Evolutionary conservation across 2,797 vertebrate genomes (phyloP).

Genomic region (Chaetophractus vellerosus): DNA sequence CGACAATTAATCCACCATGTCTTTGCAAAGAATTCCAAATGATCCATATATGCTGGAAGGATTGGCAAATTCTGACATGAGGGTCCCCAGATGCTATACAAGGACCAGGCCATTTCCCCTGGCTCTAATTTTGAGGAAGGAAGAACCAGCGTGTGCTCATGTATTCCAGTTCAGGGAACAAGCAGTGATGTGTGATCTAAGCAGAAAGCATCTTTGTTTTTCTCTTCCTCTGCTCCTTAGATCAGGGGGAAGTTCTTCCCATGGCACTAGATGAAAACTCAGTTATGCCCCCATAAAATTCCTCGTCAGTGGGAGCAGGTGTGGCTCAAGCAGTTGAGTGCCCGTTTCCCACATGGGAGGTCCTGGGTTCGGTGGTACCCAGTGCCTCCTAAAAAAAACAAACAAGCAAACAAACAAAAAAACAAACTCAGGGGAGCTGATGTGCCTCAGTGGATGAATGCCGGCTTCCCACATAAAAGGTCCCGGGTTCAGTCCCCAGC

Average conservation of each 20-base stretch:
- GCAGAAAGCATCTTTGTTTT: background rate
- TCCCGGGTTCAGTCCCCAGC: too few species aligned
- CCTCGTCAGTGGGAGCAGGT: background rate
- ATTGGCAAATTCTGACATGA: background rate
- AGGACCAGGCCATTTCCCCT: background rate
- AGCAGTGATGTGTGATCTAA: background rate
- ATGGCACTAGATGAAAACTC: background rate
- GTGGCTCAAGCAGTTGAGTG: too few species aligned
- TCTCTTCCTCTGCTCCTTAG: background rate
- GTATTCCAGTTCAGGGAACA: background rate
- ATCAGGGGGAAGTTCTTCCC: rapidly evolving
- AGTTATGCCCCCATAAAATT: rapidly evolving
- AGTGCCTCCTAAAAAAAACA: too few species aligned
- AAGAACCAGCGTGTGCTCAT: background rate
- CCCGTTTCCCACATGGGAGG: too few species aligned
- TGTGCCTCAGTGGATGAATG: too few species aligned
- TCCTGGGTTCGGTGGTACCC: too few species aligned
- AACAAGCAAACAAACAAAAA: too few species aligned
- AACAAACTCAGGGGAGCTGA: too few species aligned
- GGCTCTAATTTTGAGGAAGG: background rate
- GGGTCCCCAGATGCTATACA: background rate
- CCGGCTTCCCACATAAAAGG: too few species aligned
- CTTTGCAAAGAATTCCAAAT: background rate
- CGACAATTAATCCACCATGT: too few species aligned
- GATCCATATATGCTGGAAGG: background rate